Evolutionary conservation across 2,888 invertebrate species (phyloP).

Genomic region (Sycophila texana): DNA sequence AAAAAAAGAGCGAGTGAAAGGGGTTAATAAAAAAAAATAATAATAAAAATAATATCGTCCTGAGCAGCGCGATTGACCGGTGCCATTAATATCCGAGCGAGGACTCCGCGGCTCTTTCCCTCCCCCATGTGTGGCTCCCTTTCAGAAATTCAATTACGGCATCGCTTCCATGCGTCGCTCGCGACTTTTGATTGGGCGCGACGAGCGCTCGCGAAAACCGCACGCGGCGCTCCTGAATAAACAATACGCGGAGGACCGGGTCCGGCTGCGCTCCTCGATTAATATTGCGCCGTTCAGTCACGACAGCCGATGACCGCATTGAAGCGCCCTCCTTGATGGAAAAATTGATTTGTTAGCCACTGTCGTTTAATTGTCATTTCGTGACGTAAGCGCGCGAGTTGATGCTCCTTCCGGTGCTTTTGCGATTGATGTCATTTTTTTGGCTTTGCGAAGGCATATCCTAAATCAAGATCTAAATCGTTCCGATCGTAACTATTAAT

Average conservation of each 20-base stretch:
- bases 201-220: conserved; percentile 3
- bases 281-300: conserved; percentile 36
- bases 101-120: conserved; percentile 20
- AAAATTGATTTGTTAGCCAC: too few species aligned
- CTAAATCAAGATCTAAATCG: too few species aligned
- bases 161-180: not conserved
- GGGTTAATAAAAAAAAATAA: conserved; percentile 8
- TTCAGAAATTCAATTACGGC: conserved; percentile 58
- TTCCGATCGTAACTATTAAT: too few species aligned
- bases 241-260: conserved; percentile 43
- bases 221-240: conserved; percentile 41
- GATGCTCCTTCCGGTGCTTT: too few species aligned
- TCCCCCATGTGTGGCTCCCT: conserved; percentile 38
- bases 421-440: too few species aligned
- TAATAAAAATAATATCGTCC: conserved; percentile 31
- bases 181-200: conserved; percentile 41
- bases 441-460: too few species aligned
- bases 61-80: conserved; percentile 38
- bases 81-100: conserved; percentile 55
- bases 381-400: too few species aligned
- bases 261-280: conserved; percentile 47
- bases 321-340: not conserved
- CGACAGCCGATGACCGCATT: conserved; percentile 41
- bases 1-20: not conserved
- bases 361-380: too few species aligned